These are phyloP conservation scores for Barbus barbus DNA, from an alignment of 2,113 vertebrate genomes.

Conservation along the genomic window DNA sequence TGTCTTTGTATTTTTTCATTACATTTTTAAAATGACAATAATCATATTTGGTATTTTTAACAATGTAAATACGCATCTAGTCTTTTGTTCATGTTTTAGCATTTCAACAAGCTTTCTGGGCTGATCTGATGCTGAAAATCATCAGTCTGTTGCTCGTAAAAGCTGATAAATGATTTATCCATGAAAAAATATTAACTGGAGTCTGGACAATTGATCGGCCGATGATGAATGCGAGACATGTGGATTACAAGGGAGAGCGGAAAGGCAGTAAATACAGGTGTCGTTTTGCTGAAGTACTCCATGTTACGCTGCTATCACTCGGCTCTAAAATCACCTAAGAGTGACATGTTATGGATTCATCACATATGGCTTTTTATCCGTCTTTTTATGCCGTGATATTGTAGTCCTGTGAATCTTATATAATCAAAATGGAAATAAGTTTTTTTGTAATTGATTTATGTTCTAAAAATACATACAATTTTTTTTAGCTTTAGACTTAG, in stretches of 20 bases:
- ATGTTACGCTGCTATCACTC: conserved; percentile 9
- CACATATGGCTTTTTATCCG: conserved; percentile 1
- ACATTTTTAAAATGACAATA: not conserved
- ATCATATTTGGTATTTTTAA: not conserved
- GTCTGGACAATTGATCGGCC: conserved; percentile 64
- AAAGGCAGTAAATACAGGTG: conserved; percentile 61
- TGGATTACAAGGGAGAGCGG: conserved; percentile 59
- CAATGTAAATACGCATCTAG: not conserved
- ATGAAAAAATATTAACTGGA: conserved; percentile 67
- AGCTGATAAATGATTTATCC: conserved; percentile 69
- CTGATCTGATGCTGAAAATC: conserved; percentile 42
- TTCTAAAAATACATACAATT: too few species aligned
- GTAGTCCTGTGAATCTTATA: not conserved
- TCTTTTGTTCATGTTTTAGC: not conserved
- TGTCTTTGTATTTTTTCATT: not conserved
- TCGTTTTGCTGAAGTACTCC: conserved; percentile 37
- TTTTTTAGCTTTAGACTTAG: too few species aligned
- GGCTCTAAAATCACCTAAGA: conserved; percentile 15
- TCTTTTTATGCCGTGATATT: not conserved
- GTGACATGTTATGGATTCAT: conserved; percentile 31
- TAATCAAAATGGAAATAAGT: too few species aligned
- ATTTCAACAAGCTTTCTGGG: conserved; percentile 37
- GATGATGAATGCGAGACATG: conserved; percentile 61
- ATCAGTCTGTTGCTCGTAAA: conserved; percentile 64
- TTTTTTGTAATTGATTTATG: too few species aligned